Evolutionary conservation across 2,888 invertebrate species (phyloP), one percentile per base, ranked within the genome.

Genomic region (Conus canariensis): DNA sequence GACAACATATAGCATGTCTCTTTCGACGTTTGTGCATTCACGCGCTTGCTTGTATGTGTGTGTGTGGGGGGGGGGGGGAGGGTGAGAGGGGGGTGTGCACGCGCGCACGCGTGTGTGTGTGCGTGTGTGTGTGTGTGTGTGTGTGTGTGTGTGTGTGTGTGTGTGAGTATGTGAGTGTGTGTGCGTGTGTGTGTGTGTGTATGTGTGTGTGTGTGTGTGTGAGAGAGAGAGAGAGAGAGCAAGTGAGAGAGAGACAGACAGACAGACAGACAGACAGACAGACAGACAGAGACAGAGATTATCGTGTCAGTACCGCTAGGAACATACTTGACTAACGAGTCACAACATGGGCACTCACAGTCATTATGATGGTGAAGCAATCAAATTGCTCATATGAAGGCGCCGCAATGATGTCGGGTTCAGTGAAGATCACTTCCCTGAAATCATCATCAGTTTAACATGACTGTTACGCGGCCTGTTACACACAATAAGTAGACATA

Each of bases 401-500:
- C n/a, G 94, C 93, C 9, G 95, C 95, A 83, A 95, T 93, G 22
- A 95, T 92, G 45, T 95, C 94, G 77, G 95, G 94, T 83, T 95
- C 95, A 67, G 95, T 95, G 88, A 95, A 95, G 70, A 95, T 95
- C 19, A 95, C 90, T 90, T 95, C 95, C 90, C 95, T 95, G 92
- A 60, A 93, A 92, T 45, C 91, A 25, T 87, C 87, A 74, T 45
- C 3, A 4, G 25, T n/a, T 22, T n/a, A 77, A 77, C 45, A 45
- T 45, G 45, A 45, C 45, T 45, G 4, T 45, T 45, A 45, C 45
- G 45, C 45, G 56, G 88, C 85, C 56, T 90, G 90, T n/a, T 67
- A 85, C 67, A 67, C 2, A 19, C 67, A 67, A 19, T 67, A 67
- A 5, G 16, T 12, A 16, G 2, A 67, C 67, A 12, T 67, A 67